Conservation (phyloP, 1,140 invertebrate species). For the Drosophila kikkawai region DNA sequence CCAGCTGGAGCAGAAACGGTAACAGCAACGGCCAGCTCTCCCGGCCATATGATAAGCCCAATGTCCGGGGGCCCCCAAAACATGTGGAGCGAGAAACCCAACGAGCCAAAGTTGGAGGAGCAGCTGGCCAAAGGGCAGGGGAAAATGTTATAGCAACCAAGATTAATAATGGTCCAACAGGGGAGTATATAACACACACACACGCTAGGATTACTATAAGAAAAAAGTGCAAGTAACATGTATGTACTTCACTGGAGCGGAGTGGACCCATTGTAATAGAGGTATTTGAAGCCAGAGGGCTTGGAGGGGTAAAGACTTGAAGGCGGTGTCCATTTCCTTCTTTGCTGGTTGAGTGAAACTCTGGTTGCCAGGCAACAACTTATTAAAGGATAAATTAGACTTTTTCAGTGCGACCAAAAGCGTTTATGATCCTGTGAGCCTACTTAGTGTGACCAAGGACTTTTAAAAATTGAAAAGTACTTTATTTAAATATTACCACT, state of each 20-base stretch:
- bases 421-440: background rate
- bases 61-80: constrained; percentile 13
- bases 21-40: constrained; percentile 25
- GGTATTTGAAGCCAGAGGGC: constrained; percentile 3
- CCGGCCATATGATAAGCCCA: constrained; percentile 44
- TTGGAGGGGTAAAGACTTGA: background rate
- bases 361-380: background rate
- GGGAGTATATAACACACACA: constrained; percentile 6
- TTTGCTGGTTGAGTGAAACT: constrained; percentile 12
- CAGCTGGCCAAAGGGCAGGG: constrained; percentile 23
- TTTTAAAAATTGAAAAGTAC: background rate
- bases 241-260: constrained; percentile 2
- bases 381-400: background rate
- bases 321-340: constrained; percentile 11
- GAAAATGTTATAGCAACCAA: constrained; percentile 38
- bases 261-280: constrained; percentile 2
- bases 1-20: constrained; percentile 54
- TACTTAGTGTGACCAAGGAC: background rate
- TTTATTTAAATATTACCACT: background rate
- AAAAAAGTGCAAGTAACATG: constrained; percentile 67
- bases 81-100: constrained; percentile 52
- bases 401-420: constrained; percentile 12
- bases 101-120: constrained; percentile 39
- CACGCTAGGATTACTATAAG: constrained; percentile 15
- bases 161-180: constrained; percentile 62